Base-by-base conservation (phyloP, 1,140 invertebrate genomes). In the Alviniconcha marisindica region DNA sequence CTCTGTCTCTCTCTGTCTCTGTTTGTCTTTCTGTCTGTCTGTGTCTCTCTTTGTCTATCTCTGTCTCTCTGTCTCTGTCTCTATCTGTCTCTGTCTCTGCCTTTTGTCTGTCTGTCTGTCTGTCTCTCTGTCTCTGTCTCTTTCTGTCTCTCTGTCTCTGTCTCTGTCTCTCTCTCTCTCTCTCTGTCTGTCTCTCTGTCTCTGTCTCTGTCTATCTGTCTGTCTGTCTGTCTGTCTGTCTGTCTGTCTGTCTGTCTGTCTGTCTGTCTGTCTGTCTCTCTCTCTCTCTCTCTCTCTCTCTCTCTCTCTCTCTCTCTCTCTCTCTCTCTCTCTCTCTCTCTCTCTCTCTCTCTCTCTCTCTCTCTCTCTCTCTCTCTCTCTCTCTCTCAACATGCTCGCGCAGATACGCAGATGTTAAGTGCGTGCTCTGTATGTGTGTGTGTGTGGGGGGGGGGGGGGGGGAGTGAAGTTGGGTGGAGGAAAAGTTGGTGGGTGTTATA, bases 341-440 rank as follows among this genome's bases (percentile, higher is more conserved):
- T 60, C 56, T 60, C 56, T 60, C n/a, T 60, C 24, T 60, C n/a
- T 28, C n/a, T 60, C 56, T 60, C 56, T 60, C 56, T 60, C 56
- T 60, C 56, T 60, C 56, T 60, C 56, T 60, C 56, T 60, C n/a
- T 28, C 56, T 60, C 56, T 60, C 56, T 60, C 56, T 60, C 56
- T 60, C 56, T 60, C 48, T 51, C 48, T 51, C 21, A 51, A n/a
- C n/a, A n/a, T n/a, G n/a, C n/a, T n/a, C n/a, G n/a, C n/a, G n/a
- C n/a, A n/a, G n/a, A n/a, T n/a, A n/a, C n/a, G n/a, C n/a, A n/a
- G n/a, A n/a, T n/a, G n/a, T n/a, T n/a, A n/a, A n/a, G n/a, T n/a
- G n/a, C n/a, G n/a, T n/a, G n/a, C n/a, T n/a, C n/a, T n/a, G n/a
- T n/a, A n/a, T n/a, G n/a, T n/a, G n/a, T n/a, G n/a, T n/a, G n/a